Percentiles rank a stretch among this genome's conserved stretches.
phyloP scores from a whole-genome alignment of 2,888 invertebrate species.

The Dione juno region DNA sequence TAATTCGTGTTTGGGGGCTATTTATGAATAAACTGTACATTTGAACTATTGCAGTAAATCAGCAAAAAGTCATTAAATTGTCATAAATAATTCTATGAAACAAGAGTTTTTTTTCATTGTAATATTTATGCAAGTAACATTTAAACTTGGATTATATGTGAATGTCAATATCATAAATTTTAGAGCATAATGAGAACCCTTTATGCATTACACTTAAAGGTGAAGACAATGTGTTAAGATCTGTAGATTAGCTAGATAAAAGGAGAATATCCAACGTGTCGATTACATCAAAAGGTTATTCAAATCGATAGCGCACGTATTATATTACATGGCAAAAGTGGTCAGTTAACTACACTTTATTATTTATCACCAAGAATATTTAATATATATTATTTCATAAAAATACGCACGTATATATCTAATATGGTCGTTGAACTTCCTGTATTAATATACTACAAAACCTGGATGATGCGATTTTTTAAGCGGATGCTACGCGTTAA shows the following conservation, averaged over 20 bases:
- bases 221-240: conserved; percentile 11
- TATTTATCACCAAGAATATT: no score
- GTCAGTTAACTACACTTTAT: no score
- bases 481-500: conserved; percentile 36
- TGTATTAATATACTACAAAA: conserved; percentile 4
- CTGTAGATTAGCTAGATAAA: conserved; percentile 11
- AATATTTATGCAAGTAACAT: no score
- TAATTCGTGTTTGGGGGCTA: not conserved
- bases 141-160: not conserved
- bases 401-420: not conserved
- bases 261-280: conserved; percentile 19
- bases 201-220: conserved; percentile 7
- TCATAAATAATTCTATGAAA: no score
- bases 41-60: not conserved
- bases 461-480: conserved; percentile 24
- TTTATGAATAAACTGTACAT: conserved; percentile 12
- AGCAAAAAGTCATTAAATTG: not conserved
- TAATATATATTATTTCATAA: no score
- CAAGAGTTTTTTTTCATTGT: no score
- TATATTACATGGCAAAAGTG: not conserved
- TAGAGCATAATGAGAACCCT: not conserved
- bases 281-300: conserved; percentile 7
- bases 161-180: not conserved
- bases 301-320: conserved; percentile 13
- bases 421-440: conserved; percentile 27